A percentile compares a stretch with the other conserved stretches of the same genome.
Conservation (phyloP, 2,113 vertebrate species). For the Rafetus swinhoei region DNA sequence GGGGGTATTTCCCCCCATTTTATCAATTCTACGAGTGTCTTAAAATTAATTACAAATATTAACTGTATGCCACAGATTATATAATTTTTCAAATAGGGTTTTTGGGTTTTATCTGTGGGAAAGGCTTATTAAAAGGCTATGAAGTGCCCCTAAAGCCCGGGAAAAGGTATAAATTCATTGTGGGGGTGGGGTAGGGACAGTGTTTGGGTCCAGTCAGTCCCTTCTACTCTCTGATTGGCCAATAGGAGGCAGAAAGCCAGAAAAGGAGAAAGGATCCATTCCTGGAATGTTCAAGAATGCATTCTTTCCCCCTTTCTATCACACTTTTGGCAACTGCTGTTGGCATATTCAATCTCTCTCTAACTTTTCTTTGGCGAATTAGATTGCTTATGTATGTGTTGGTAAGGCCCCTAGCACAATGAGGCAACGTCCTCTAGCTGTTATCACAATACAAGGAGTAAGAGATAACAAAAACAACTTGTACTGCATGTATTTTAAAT, state of each 20-base stretch:
- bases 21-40: not conserved
- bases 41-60: not conserved
- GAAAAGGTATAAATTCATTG: not conserved
- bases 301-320: not conserved
- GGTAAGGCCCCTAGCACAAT: not conserved
- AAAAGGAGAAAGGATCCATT: not conserved
- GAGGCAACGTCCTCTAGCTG: not conserved
- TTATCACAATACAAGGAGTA: not conserved
- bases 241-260: not conserved
- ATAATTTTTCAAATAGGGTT: not conserved
- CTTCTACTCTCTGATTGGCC: not conserved
- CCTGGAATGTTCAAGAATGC: rapidly evolving
- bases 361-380: not conserved
- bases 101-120: not conserved
- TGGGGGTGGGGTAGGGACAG: not conserved
- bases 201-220: not conserved
- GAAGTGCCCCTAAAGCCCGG: not conserved
- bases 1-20: not conserved
- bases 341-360: not conserved
- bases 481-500: not conserved
- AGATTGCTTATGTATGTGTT: not conserved
- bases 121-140: not conserved
- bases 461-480: not conserved
- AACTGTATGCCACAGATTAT: not conserved
- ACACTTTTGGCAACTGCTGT: not conserved